Conservation (phyloP, 2,797 vertebrate species). For the Arrhamphus sclerolepis region DNA sequence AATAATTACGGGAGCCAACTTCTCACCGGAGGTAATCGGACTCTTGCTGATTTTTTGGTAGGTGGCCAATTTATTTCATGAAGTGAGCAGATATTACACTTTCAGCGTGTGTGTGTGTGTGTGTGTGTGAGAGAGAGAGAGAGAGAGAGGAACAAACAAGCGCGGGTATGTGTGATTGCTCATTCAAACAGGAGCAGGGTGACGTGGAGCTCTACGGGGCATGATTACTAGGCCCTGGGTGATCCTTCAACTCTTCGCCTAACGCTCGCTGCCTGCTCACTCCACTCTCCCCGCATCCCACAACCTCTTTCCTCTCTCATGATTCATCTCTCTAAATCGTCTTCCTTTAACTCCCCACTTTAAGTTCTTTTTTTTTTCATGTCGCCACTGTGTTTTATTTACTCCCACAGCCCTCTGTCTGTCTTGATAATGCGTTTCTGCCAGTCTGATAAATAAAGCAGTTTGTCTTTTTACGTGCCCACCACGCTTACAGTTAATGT, state of each 20-base stretch:
- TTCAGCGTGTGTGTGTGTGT: constrained; percentile 43
- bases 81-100: constrained; percentile 71
- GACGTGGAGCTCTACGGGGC: constrained; percentile 76
- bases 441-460: constrained; percentile 81
- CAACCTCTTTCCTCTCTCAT: constrained; percentile 26
- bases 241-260: constrained; percentile 77
- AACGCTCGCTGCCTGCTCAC: constrained; percentile 60
- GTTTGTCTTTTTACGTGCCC: constrained; percentile 80
- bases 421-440: constrained; percentile 73
- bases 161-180: constrained; percentile 72
- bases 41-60: constrained; percentile 70
- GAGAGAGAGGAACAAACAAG: constrained; percentile 69
- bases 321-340: constrained; percentile 55
- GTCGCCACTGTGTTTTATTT: constrained; percentile 77
- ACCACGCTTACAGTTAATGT: constrained; percentile 76
- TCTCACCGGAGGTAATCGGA: constrained; percentile 70
- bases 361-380: constrained; percentile 34
- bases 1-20: constrained; percentile 69
- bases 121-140: constrained; percentile 21
- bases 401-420: constrained; percentile 63
- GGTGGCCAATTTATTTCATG: constrained; percentile 77
- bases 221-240: constrained; percentile 80
- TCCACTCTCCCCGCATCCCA: constrained; percentile 32
- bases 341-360: constrained; percentile 31
- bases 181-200: constrained; percentile 73